Evolutionary conservation across 2,113 vertebrate genomes (phyloP), one percentile per base, ranked within the genome.

Genomic region (Phoxinus phoxinus): DNA sequence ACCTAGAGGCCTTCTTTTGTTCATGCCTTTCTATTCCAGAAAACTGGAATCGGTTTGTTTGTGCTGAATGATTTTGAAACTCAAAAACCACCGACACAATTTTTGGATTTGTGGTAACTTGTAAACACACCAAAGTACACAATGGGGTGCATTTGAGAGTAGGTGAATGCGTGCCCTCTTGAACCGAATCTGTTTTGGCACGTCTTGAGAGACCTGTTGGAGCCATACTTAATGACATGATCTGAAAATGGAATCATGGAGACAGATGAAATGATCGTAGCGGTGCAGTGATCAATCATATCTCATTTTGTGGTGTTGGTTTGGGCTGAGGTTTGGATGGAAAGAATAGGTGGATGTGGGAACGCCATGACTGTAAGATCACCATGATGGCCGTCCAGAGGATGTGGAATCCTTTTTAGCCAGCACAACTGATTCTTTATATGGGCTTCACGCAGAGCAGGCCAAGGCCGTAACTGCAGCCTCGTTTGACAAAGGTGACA

Each of bases 401-500:
- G 71, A 32, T 74, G 56, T 67, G 30, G 67, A 84, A 77, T 80
- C 53, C 53, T 85, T 59, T 72, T 87, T 65, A 86, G 44, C 56
- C 80, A 81, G 58, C 75, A 78, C 67, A 58, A 51, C 41, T 30
- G 51, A 87, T 87, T 84, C 87, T 88, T 89, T 89, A 88, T 81
- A 82, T 44, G 69, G 82, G n/a, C 75, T 19, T 80, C 82, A 53
- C 67, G 12, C 23, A 61, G 51, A 84, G 46, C 46, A 15, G 23
- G 21, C n/a, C 17, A 48, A 17, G 84, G 75, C 69, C 58, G 19
- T 89, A 89, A 89, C 85, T 86, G 80, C 41, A 80, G 53, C 53
- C 10, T 53, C n/a, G 11, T 89, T 89, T 89, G 86, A 89, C 48
- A 65, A 83, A n/a, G 0, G 56, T 86, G 90, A 92, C 87, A 90